phyloP scores from a whole-genome alignment of 2,888 invertebrate genomes.

The Pachydiplax longipennis region DNA sequence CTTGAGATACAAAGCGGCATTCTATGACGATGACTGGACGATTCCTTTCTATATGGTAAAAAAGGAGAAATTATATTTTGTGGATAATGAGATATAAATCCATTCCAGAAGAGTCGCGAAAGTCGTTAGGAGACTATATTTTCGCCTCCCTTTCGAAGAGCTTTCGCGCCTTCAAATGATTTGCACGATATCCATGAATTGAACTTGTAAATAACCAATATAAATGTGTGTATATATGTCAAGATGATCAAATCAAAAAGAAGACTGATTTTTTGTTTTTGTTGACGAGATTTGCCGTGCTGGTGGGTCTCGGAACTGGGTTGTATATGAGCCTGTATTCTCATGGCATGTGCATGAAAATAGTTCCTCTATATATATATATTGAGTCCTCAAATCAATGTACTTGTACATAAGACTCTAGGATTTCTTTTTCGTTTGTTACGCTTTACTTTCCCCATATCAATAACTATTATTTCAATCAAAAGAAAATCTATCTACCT shows the following conservation, averaged over 20 bases:
- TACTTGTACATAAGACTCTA: too few species aligned
- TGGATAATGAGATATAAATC: slow-evolving; percentile 6
- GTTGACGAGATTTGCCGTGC: not conserved
- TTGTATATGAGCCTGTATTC: slow-evolving; percentile 24
- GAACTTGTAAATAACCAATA: slow-evolving; percentile 10
- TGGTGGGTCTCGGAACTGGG: not conserved
- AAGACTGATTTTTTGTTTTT: slow-evolving; percentile 41
- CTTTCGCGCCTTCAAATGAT: not conserved
- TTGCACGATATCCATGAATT: slow-evolving; percentile 4
- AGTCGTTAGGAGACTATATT: not conserved
- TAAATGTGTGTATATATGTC: slow-evolving; percentile 39
- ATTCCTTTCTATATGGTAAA: not conserved
- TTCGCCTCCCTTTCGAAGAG: not conserved
- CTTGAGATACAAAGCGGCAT: not conserved
- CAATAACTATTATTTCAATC: too few species aligned
- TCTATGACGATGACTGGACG: not conserved
- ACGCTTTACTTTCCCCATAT: too few species aligned
- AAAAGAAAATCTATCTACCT: too few species aligned
- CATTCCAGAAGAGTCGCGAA: not conserved
- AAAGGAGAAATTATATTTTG: slow-evolving; percentile 41
- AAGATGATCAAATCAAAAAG: slow-evolving; percentile 42
- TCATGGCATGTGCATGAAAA: not conserved
- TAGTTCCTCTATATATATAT: too few species aligned
- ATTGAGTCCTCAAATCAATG: too few species aligned
- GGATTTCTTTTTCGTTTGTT: too few species aligned